Evolutionary conservation across 1,140 invertebrate genomes (phyloP).

Genomic region (Brachionus plicatilis): DNA sequence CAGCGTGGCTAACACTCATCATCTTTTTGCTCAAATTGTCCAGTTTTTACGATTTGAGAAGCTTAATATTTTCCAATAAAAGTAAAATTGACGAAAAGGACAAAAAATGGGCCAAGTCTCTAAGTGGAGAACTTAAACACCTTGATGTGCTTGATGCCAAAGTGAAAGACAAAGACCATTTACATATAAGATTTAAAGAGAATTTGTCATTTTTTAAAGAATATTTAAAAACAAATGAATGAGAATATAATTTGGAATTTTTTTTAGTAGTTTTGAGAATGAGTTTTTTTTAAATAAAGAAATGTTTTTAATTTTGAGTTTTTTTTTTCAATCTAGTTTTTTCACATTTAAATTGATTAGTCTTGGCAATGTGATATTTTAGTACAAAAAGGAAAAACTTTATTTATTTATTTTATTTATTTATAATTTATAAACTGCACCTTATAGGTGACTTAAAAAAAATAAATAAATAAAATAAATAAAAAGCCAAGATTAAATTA

Average conservation of each 20-base stretch:
- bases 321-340: too few species aligned
- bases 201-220: constrained; percentile 6
- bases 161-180: not conserved
- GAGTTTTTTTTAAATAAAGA: not conserved
- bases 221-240: not conserved
- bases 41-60: not conserved
- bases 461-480: too few species aligned
- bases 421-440: too few species aligned
- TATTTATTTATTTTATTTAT: too few species aligned
- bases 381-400: too few species aligned
- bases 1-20: not conserved
- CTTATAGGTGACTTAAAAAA: too few species aligned
- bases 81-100: not conserved
- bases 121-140: not conserved
- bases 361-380: too few species aligned
- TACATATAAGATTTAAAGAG: constrained; percentile 17
- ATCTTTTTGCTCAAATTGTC: not conserved
- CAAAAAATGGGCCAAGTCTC: not conserved
- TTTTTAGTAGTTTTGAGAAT: not conserved
- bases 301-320: not conserved
- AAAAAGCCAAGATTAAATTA: too few species aligned
- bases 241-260: not conserved
- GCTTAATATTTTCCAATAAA: not conserved
- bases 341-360: too few species aligned
- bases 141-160: not conserved